Percentiles rank a stretch among this genome's conserved stretches.
These are phyloP conservation scores for Chelidonichthys spinosus DNA, from an alignment of 2,797 vertebrate species.

Conservation along the genomic window DNA sequence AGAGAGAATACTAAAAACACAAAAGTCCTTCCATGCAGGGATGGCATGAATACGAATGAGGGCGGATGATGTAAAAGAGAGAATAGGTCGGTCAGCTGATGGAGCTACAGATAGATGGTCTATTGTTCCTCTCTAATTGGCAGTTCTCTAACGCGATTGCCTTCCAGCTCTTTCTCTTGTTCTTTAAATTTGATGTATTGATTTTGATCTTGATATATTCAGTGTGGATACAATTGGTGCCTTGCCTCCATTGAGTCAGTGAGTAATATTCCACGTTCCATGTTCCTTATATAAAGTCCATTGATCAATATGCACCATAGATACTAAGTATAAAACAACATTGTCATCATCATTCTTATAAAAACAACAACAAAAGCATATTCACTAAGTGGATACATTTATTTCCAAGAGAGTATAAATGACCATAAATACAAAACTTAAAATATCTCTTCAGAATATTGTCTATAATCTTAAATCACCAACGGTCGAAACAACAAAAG, in stretches of 20 bases:
- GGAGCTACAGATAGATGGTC: conserved; percentile 5
- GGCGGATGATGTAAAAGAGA: neutral
- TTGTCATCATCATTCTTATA: too few relatives aligned
- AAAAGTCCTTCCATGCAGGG: neutral
- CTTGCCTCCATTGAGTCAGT: too few relatives aligned
- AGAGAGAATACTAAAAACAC: conserved; percentile 31
- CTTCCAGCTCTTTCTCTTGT: neutral
- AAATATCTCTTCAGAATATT: neutral
- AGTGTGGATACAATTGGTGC: neutral
- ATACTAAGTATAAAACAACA: neutral
- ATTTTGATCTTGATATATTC: conserved; percentile 7
- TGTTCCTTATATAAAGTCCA: neutral
- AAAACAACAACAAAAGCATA: neutral
- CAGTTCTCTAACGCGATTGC: neutral
- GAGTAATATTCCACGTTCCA: neutral
- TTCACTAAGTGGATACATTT: neutral
- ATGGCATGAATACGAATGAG: conserved; percentile 33
- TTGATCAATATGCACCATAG: neutral
- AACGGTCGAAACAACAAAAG: neutral
- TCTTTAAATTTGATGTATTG: neutral
- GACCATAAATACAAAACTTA: neutral
- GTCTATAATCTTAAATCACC: neutral
- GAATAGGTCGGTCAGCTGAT: neutral
- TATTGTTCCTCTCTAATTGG: neutral
- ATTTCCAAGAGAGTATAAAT: neutral